Evolutionary conservation across 2,888 invertebrate genomes (phyloP).

Genomic region (Tachina lurida): DNA sequence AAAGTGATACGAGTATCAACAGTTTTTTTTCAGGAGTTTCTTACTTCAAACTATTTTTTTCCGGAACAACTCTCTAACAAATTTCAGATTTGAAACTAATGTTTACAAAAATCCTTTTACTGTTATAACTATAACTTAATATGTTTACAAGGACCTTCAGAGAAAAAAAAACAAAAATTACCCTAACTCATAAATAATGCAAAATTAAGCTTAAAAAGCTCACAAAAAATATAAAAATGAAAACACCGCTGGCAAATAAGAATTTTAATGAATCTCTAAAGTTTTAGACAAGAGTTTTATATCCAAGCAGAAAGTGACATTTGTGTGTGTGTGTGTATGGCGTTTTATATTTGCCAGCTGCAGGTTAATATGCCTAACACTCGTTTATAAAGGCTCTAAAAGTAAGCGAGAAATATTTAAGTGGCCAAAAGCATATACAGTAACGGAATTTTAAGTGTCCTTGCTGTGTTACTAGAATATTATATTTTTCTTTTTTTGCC

Average conservation of each 20-base stretch:
- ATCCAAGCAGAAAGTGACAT: neutral
- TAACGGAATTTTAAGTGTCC: conserved; percentile 41
- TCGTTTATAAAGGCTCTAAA: neutral
- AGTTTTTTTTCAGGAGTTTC: too few species aligned
- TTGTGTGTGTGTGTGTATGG: neutral
- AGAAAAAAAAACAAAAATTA: conserved; percentile 4
- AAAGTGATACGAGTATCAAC: too few species aligned
- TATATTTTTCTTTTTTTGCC: neutral
- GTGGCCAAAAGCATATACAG: conserved; percentile 50
- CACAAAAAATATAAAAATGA: neutral
- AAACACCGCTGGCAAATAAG: conserved; percentile 12
- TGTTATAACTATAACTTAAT: conserved; percentile 8
- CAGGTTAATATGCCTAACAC: conserved; percentile 54
- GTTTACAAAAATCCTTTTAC: neutral
- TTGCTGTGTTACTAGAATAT: conserved; percentile 10
- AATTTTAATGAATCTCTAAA: conserved; percentile 61
- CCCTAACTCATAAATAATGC: conserved; percentile 52
- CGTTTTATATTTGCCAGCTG: neutral
- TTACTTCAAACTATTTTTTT: too few species aligned
- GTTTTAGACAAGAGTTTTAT: conserved; percentile 21
- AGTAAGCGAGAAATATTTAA: neutral
- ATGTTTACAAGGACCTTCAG: conserved; percentile 5
- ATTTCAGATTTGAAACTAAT: neutral
- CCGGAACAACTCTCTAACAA: neutral
- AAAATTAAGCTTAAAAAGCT: conserved; percentile 37